phyloP scores from a whole-genome alignment of 2,113 vertebrate genomes.

The Equus przewalskii region DNA sequence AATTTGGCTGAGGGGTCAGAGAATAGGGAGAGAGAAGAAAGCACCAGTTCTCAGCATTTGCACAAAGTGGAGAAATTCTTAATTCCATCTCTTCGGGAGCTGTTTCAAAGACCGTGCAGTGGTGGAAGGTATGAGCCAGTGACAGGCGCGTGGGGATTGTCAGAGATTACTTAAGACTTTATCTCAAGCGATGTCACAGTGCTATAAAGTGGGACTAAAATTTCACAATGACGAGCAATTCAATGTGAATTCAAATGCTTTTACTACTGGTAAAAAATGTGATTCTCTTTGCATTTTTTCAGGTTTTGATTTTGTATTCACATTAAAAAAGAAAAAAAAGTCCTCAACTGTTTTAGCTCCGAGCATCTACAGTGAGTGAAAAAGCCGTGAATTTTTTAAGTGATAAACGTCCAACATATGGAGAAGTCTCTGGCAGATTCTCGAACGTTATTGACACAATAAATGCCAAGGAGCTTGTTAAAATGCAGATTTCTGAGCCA shows the following conservation, averaged over 20 bases:
- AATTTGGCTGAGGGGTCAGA: fast-evolving
- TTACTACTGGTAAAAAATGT: not conserved
- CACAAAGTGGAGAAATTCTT: not conserved
- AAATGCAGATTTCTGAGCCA: conserved; percentile 41
- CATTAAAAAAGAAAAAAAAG: not conserved
- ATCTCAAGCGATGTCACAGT: not conserved
- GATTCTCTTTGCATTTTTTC: not conserved
- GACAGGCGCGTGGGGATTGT: not conserved
- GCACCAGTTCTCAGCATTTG: not conserved
- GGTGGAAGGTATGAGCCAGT: not conserved
- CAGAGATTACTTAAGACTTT: not conserved
- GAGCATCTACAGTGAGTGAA: conserved; percentile 42
- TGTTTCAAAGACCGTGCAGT: not conserved
- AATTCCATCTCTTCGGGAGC: not conserved
- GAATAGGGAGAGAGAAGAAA: not conserved
- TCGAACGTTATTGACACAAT: conserved; percentile 38
- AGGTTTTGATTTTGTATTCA: conserved; percentile 61
- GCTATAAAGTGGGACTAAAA: not conserved
- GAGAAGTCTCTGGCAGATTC: conserved; percentile 52
- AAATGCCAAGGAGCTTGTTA: not conserved
- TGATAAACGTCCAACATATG: conserved; percentile 60
- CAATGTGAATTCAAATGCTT: not conserved
- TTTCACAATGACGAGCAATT: not conserved
- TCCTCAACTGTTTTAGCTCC: conserved; percentile 29
- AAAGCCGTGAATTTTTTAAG: conserved; percentile 58